Evolutionary conservation across 2,888 invertebrate species (phyloP), one percentile per base, ranked within the genome.

Genomic region (Napeogenes sylphis): DNA sequence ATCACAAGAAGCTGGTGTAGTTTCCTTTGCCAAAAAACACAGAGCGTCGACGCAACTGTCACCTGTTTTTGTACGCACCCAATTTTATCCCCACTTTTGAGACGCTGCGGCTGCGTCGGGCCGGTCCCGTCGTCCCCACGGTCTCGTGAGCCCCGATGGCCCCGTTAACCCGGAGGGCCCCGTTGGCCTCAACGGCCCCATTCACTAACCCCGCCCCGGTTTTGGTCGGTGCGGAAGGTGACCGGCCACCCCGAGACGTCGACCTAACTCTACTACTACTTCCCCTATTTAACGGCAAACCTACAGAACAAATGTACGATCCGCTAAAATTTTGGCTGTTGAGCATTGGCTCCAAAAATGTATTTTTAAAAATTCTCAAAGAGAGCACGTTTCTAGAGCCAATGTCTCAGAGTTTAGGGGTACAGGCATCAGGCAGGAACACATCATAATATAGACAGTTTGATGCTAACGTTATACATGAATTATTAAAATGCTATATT

Each of bases 241-340:
- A 89, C 67, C 88, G 80, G 65, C 87, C 89, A 67, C 88, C 89
- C 73, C 89, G 83, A 69, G 91, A 86, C 67, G 91, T 81, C 68
- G 92, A 90, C 82, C 92, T 91, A 83, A 92, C 88, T 78, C 92
- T 92, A 88, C 88, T 90, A 88, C 92, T 91, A 83, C 89, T 85
- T 71, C 91, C 91, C 84, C 92, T 92, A 89, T 92, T 92, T 87
- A 93, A 93, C 90, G 92, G 92, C 85, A 93, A 92, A 85, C 92
- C 92, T 89, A 93, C 85, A 88, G 85, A 82, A 87, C 80, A 88
- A 85, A 82, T 76, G 75, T 77, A 51, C 66, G 68, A 65, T 67
- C 71, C 62, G 71, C 73, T 73, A 73, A 71, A 72, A 68, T 69
- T 68, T 70, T 58, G 45, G 64, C 65, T 63, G 68, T 56, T 58